phyloP scores from a whole-genome alignment of 2,888 invertebrate genomes.

The Ligdia adustata region DNA sequence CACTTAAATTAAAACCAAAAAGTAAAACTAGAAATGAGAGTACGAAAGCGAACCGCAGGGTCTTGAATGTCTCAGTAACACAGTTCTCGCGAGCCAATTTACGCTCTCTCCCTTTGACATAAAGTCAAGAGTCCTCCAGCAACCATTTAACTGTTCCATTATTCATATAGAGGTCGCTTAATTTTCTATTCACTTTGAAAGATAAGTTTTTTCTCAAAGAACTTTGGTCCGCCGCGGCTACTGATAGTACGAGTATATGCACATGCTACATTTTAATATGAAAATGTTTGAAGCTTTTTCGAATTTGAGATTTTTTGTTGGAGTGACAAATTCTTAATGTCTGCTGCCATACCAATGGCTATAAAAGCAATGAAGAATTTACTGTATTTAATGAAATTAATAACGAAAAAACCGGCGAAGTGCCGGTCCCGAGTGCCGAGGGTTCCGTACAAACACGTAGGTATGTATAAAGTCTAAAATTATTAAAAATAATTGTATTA shows the following conservation, averaged over 20 bases:
- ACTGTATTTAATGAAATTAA: too few relatives aligned
- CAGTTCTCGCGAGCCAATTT: conserved; percentile 6
- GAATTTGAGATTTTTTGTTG: conserved; percentile 26
- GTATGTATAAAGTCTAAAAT: too few relatives aligned
- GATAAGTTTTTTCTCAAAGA: conserved; percentile 39
- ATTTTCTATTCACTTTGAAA: conserved; percentile 46
- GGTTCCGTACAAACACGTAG: too few relatives aligned
- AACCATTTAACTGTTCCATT: conserved; percentile 32
- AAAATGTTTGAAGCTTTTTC: conserved; percentile 23
- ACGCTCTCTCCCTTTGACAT: conserved; percentile 5
- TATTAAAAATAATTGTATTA: too few relatives aligned
- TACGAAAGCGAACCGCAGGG: neutral
- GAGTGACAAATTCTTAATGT: conserved; percentile 5
- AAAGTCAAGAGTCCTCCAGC: conserved; percentile 8
- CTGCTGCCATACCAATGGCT: too few relatives aligned
- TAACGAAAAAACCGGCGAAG: too few relatives aligned
- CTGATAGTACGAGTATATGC: conserved; percentile 23
- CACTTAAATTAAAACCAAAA: too few relatives aligned
- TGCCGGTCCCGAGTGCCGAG: too few relatives aligned
- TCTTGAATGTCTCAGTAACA: neutral
- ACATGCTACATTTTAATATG: conserved; percentile 24
- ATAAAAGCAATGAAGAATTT: too few relatives aligned
- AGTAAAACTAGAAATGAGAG: too few relatives aligned
- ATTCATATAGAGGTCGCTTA: conserved; percentile 42
- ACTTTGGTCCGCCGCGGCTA: conserved; percentile 21